Base-by-base conservation (phyloP, 2,797 vertebrate genomes). In the Coregonus ussuriensis region DNA sequence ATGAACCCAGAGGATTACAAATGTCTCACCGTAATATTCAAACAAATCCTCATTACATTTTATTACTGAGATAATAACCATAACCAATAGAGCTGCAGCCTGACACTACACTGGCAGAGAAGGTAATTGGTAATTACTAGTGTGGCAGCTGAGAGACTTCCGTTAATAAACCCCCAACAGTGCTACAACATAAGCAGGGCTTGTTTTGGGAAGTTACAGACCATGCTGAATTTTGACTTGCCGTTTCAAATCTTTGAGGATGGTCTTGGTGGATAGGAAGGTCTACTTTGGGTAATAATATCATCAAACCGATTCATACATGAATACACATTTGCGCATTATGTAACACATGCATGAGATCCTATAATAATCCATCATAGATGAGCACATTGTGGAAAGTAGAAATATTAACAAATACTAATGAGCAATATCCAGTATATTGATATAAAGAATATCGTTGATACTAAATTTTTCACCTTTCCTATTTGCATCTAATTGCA, bases 11-110 rank as follows among this genome's bases (percentile, higher is more conserved):
- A 68, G 66, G 66, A 68, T 68, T 67, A 72, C 4, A 15, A 35
- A 6, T 68, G 33, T 35, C 66, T 67, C 66, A 18, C 66, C 18
- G 29, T 68, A 68, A 68, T 68, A 68, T 16, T 68, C 33, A 37
- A 68, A 68, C 29, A 68, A 68, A 68, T 35, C 33, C 66, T 68
- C 66, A 68, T 68, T 68, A 68, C 66, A 37, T 68, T 35, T 68
- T 16, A 33, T 68, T 68, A 67, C 65, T 15, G 65, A 35, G 33
- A 68, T 68, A 68, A 68, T 35, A 68, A 18, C 33, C 66, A 68
- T 35, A 33, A 68, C 29, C 29, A 68, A 33, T 35, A 16, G 29
- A 68, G 66, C 16, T 35, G 59, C 33, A 68, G 4, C 31, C 33
- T 37, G 6, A 68, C 31, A 15, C 66, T 5, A 18, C 14, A 37